Base-by-base conservation (phyloP, 53 echinoderm and acorn worm species). In the Stichopus horrens region DNA sequence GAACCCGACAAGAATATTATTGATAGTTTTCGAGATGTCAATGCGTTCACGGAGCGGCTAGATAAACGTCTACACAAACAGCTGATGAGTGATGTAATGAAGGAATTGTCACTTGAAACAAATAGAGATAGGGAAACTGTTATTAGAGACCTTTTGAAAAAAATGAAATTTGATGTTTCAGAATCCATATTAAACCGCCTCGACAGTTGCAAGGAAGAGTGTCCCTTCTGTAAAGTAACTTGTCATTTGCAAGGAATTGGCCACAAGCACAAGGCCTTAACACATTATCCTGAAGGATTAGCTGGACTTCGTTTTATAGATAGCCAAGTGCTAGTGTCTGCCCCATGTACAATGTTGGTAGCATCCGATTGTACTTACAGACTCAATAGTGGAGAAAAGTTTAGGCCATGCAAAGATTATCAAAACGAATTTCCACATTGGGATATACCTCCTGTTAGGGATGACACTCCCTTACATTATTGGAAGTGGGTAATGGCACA, bases 401-500 rank as follows among this genome's bases (percentile, higher is more conserved):
- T 5, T 0, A 83, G 58, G 16, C 83, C 83, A 10, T 83, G 58
- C 83, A 58, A 56, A 21, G 5, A 83, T 6, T 83, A 83, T 60
- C 5, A 8, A 20, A 56, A 60, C 11, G 58, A 83, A 22, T 83
- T 83, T 22, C 83, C 83, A 20, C 6, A 6, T 7, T 83, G 83
- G 83, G 83, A 83, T 58, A 83, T 83, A 16, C 8, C 54, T 55
- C 57, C 83, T 8, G 37, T 58, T 7, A 22, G 20, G 9, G 57
- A 21, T 20, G 58, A 58, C n/a, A 5, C 56, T 9, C 83, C 83
- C 7, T 21, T 6, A 16, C 20, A 83, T 14, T 56, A 83, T 37
- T 83, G 83, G 83, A 54, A 83, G 2, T 83, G 83, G 83, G 83
- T 83, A 7, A 83, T 83, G 83, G 60, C 58, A 60, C 19, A 57